Conservation (phyloP, 2,113 vertebrate genomes). For the Istiophorus platypterus region DNA sequence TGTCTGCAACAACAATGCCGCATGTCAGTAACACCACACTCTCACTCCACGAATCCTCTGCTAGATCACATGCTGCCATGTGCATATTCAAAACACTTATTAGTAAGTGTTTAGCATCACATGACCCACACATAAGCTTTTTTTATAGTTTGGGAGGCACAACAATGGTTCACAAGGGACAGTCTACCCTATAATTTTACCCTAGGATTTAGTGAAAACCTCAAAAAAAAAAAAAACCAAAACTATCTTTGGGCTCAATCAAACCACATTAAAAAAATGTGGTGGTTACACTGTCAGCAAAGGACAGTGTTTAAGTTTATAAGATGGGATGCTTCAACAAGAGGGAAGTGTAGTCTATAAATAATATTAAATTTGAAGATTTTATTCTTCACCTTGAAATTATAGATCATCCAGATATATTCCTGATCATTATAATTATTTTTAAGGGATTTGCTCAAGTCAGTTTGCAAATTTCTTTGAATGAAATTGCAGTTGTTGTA, state of each 20-base stretch:
- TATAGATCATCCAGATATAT: neutral
- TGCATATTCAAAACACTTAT: neutral
- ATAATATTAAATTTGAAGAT: neutral
- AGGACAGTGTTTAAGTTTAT: neutral
- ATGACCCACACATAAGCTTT: neutral
- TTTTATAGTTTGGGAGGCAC: neutral
- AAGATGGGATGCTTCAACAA: too few relatives aligned
- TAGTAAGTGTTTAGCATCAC: too few relatives aligned
- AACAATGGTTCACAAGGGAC: too few relatives aligned
- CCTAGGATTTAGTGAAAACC: neutral
- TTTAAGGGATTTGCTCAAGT: neutral
- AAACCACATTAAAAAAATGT: neutral
- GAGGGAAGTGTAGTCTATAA: neutral
- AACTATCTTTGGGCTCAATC: too few relatives aligned
- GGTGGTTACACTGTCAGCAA: neutral
- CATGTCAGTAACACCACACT: neutral
- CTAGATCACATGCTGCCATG: neutral
- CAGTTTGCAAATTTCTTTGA: neutral
- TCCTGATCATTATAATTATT: neutral
- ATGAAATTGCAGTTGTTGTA: neutral
- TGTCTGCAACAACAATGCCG: conserved; percentile 83
- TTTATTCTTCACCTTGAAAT: neutral
- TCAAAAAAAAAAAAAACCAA: neutral
- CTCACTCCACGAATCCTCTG: too few relatives aligned
- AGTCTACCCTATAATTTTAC: neutral